phyloP scores from a whole-genome alignment of 2,888 invertebrate species.

The Odontothrips loti region DNA sequence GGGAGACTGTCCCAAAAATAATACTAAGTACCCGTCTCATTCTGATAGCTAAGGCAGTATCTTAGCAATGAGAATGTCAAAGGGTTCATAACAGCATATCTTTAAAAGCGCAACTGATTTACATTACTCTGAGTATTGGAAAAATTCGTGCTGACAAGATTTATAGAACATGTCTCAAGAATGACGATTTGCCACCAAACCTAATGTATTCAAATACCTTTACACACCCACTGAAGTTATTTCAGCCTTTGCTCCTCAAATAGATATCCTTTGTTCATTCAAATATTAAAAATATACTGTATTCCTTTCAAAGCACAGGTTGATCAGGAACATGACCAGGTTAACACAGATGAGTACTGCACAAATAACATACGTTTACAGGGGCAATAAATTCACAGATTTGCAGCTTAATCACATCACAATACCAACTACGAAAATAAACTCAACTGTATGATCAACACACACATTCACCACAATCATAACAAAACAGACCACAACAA shows the following conservation, averaged over 20 bases:
- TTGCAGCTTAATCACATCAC: background rate
- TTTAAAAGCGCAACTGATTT: background rate
- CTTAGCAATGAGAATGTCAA: background rate
- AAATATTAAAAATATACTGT: slow-evolving; percentile 4
- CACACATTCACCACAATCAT: background rate
- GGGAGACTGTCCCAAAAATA: background rate
- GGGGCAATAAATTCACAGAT: background rate
- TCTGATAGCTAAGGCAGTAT: slow-evolving; percentile 2
- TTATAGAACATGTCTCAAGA: too few species aligned
- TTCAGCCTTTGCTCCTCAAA: background rate
- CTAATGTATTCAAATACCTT: background rate
- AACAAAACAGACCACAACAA: background rate
- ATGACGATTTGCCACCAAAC: background rate
- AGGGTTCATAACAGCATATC: background rate
- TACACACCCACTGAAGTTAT: background rate
- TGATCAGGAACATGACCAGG: background rate
- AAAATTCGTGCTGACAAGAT: background rate
- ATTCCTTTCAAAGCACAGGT: background rate
- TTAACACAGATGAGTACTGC: background rate
- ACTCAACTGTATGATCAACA: slow-evolving; percentile 5
- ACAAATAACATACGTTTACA: background rate
- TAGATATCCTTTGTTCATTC: slow-evolving; percentile 5
- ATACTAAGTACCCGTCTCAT: slow-evolving; percentile 21
- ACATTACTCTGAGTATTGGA: background rate
- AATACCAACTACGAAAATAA: slow-evolving; percentile 18